These are phyloP conservation scores for Drosophila differens DNA, from an alignment of 2,888 invertebrate genomes.

Conservation along the genomic window DNA sequence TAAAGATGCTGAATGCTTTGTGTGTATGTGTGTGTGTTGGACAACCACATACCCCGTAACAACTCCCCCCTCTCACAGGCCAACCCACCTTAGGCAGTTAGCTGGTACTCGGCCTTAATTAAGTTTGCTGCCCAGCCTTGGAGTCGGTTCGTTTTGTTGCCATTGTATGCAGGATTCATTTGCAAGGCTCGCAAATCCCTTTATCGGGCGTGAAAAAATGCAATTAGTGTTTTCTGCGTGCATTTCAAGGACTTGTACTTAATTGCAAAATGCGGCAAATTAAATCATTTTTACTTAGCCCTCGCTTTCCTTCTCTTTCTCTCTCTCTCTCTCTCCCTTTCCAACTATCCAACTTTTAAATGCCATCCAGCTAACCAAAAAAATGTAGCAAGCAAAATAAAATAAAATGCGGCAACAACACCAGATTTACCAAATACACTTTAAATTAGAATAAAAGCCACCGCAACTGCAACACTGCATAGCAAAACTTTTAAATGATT, in stretches of 20 bases:
- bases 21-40: neutral
- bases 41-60: neutral
- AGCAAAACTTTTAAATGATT: constrained; percentile 30
- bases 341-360: constrained; percentile 32
- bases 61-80: neutral
- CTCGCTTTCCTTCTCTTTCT: constrained; percentile 11
- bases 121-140: constrained; percentile 64
- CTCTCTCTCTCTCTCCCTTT: neutral
- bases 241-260: constrained; percentile 70
- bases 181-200: constrained; percentile 52
- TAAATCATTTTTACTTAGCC: constrained; percentile 63
- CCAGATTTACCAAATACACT: constrained; percentile 71
- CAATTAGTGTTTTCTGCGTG: constrained; percentile 73
- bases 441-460: constrained; percentile 84
- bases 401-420: constrained; percentile 13
- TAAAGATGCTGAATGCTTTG: constrained; percentile 63
- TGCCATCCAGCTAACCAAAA: constrained; percentile 36
- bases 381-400: constrained; percentile 7
- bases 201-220: constrained; percentile 77
- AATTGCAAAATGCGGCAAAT: constrained; percentile 76
- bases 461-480: constrained; percentile 68
- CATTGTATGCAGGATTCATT: constrained; percentile 53
- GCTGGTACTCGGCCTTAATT: constrained; percentile 66
- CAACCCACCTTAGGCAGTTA: constrained; percentile 64
- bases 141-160: constrained; percentile 22